phyloP scores from a whole-genome alignment of 2,113 vertebrate species.

The human (Homo sapiens) region GRCh38 chr18:57302001-57302500 shows the following conservation, averaged over 20 bases:
- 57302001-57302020: neutral
- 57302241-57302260: neutral
- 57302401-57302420: neutral
- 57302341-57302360: neutral
- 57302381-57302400: too few species aligned
- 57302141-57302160: neutral
- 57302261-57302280: neutral
- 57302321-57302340: neutral
- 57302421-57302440: neutral
- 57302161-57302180: neutral
- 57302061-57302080: rapidly evolving
- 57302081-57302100: neutral
- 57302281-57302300: neutral
- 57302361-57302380: too few species aligned
- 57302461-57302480: neutral
- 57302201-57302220: neutral
- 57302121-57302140: neutral
- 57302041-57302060: neutral
- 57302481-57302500: neutral
- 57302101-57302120: neutral
- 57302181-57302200: neutral
- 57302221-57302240: neutral
- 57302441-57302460: rapidly evolving
- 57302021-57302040: neutral
- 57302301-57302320: neutral